A percentile compares a stretch with the other conserved stretches of the same genome.
Evolutionary conservation across 2,888 invertebrate species (phyloP).

Genomic region (Drosophila anomelani): DNA sequence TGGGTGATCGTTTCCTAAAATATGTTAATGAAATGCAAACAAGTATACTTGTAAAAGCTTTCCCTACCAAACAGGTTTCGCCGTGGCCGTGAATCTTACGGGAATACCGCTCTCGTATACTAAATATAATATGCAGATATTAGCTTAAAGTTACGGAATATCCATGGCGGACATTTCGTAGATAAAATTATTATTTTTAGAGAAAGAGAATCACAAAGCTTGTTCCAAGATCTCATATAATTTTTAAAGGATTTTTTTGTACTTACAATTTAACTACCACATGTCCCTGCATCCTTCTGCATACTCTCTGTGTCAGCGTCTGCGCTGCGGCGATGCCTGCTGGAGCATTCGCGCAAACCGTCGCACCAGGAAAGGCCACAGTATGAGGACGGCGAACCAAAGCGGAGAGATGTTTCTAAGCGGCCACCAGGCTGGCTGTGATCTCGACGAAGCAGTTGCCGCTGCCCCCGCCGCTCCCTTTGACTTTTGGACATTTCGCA

Average conservation of each 20-base stretch:
- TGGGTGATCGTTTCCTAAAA: conserved; percentile 16
- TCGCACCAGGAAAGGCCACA: conserved; percentile 83
- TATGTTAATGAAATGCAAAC: conserved; percentile 46
- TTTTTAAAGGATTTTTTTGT: neutral
- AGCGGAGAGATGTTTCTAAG: conserved; percentile 86
- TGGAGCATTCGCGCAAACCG: conserved; percentile 66
- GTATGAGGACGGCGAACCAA: conserved; percentile 82
- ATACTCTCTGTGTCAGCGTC: conserved; percentile 59
- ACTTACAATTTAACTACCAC: conserved; percentile 73
- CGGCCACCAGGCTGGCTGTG: conserved; percentile 86
- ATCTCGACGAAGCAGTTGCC: neutral
- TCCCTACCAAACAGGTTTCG: conserved; percentile 28
- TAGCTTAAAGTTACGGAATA: neutral
- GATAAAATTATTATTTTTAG: no score
- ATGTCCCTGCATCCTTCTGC: conserved; percentile 25
- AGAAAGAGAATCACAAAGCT: neutral
- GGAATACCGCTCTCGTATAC: neutral
- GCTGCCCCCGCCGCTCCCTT: conserved; percentile 1
- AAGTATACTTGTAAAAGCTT: conserved; percentile 28
- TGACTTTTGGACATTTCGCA: conserved; percentile 62
- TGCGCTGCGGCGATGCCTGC: conserved; percentile 46
- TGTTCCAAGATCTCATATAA: neutral
- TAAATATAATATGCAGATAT: neutral
- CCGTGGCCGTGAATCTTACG: conserved; percentile 16
- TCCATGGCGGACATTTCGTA: neutral